These are phyloP conservation scores for Paratilapia polleni DNA, from an alignment of 2,113 vertebrate species.

Conservation along the genomic window DNA sequence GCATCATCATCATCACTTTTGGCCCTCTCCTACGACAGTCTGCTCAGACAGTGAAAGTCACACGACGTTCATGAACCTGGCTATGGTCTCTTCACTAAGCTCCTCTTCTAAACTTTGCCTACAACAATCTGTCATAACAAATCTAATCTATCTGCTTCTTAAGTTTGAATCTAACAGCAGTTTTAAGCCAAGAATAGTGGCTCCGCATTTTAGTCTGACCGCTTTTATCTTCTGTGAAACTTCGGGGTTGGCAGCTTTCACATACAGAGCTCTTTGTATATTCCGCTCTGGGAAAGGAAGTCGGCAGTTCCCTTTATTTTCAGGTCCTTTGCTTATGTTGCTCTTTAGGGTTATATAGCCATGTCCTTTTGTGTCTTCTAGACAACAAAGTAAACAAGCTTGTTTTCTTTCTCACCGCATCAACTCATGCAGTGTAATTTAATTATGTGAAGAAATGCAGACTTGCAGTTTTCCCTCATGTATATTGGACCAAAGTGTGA, in stretches of 20 bases:
- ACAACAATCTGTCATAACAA: slow-evolving; percentile 33
- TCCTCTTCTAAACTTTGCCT: slow-evolving; percentile 31
- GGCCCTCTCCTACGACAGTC: not conserved
- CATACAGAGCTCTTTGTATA: slow-evolving; percentile 34
- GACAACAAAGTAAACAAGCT: not conserved
- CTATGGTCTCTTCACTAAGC: slow-evolving; percentile 39
- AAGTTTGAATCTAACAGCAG: slow-evolving; percentile 20
- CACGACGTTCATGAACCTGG: not conserved
- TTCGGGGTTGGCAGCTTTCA: not conserved
- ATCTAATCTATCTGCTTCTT: slow-evolving; percentile 33
- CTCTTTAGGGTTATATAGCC: slow-evolving; percentile 5
- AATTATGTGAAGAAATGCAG: slow-evolving; percentile 17
- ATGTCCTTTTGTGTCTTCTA: not conserved
- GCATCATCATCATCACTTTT: not conserved
- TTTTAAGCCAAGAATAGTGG: not conserved
- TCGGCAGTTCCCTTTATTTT: not conserved
- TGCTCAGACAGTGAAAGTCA: slow-evolving; percentile 4
- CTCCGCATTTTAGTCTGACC: slow-evolving; percentile 11
- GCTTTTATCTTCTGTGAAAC: slow-evolving; percentile 42
- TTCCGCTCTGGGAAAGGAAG: slow-evolving; percentile 31
- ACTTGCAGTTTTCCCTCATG: slow-evolving; percentile 9
- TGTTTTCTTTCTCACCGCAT: not conserved
- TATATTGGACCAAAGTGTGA: not conserved
- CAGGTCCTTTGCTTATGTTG: slow-evolving; percentile 10
- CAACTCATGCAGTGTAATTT: not conserved